phyloP scores from a whole-genome alignment of 1,140 invertebrate species.

The Drosophila ficusphila region DNA sequence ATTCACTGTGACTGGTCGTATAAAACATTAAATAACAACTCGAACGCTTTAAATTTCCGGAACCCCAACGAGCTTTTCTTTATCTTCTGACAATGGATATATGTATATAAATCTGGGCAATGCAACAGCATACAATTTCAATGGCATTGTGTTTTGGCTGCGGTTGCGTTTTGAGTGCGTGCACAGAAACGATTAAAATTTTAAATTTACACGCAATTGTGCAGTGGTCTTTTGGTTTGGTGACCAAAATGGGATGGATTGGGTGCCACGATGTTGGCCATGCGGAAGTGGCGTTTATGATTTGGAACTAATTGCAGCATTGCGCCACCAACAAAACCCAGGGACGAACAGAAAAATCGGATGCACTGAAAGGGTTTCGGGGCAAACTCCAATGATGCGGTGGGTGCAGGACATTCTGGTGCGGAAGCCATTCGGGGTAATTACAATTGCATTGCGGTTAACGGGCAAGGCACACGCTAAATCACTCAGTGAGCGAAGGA shows the following conservation, averaged over 20 bases:
- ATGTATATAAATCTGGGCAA: slow-evolving; percentile 7
- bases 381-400: not conserved
- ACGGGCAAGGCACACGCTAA: slow-evolving; percentile 74
- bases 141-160: slow-evolving; percentile 48
- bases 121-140: slow-evolving; percentile 48
- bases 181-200: slow-evolving; percentile 76
- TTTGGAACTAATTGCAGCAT: slow-evolving; percentile 77
- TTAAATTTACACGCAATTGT: slow-evolving; percentile 78
- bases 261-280: slow-evolving; percentile 36
- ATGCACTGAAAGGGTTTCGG: not conserved
- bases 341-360: slow-evolving; percentile 32
- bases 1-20: not conserved
- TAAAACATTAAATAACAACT: not conserved
- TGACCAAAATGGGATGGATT: not conserved
- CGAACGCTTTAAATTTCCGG: not conserved
- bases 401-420: slow-evolving; percentile 11
- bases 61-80: not conserved
- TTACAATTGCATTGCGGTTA: slow-evolving; percentile 82
- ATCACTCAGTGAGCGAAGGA: slow-evolving; percentile 50
- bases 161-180: slow-evolving; percentile 54
- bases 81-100: slow-evolving; percentile 15
- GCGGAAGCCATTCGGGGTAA: slow-evolving; percentile 76
- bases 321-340: slow-evolving; percentile 65
- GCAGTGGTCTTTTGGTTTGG: slow-evolving; percentile 16
- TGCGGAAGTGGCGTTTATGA: slow-evolving; percentile 76